Percentiles rank a stretch among this genome's conserved stretches.
phyloP scores from a whole-genome alignment of 2,797 vertebrate genomes.

The Myotis findleyi region DNA sequence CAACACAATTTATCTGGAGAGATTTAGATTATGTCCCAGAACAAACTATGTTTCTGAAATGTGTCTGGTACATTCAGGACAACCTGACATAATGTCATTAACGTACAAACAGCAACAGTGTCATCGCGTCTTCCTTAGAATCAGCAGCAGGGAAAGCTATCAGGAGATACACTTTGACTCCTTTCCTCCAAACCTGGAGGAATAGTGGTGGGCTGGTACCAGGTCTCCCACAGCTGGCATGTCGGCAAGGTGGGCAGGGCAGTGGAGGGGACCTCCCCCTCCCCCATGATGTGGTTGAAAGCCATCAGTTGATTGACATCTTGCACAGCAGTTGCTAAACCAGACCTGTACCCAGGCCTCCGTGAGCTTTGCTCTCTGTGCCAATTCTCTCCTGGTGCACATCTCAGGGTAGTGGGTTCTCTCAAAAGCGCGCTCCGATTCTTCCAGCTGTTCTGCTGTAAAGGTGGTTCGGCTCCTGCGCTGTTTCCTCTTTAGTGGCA shows the following conservation, averaged over 20 bases:
- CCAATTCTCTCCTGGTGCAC: constrained; percentile 96
- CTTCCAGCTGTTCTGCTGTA: constrained; percentile 96
- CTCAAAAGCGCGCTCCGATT: constrained; percentile 95
- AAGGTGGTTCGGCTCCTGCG: constrained; percentile 96
- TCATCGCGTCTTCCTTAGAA: not conserved
- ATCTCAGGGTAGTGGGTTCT: constrained; percentile 97
- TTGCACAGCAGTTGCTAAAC: constrained; percentile 98
- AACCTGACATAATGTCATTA: not conserved
- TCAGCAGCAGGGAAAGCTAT: not conserved
- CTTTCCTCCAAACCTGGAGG: constrained; percentile 92
- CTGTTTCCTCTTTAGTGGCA: constrained; percentile 96
- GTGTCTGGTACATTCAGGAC: not conserved
- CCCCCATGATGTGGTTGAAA: constrained; percentile 96
- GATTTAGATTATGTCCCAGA: not conserved
- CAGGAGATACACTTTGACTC: not conserved
- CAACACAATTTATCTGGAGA: constrained; percentile 13
- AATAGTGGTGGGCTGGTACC: constrained; percentile 95
- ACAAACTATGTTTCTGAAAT: constrained; percentile 26
- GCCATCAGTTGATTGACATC: constrained; percentile 99
- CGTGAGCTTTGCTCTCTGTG: constrained; percentile 95
- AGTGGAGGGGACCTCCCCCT: constrained; percentile 95
- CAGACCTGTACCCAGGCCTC: constrained; percentile 98
- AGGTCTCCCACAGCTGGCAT: constrained; percentile 96
- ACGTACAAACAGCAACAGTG: not conserved
- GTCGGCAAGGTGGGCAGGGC: constrained; percentile 96